Evolutionary conservation across 2,113 vertebrate genomes (phyloP).

Genomic region (Aegotheles bennettii): DNA sequence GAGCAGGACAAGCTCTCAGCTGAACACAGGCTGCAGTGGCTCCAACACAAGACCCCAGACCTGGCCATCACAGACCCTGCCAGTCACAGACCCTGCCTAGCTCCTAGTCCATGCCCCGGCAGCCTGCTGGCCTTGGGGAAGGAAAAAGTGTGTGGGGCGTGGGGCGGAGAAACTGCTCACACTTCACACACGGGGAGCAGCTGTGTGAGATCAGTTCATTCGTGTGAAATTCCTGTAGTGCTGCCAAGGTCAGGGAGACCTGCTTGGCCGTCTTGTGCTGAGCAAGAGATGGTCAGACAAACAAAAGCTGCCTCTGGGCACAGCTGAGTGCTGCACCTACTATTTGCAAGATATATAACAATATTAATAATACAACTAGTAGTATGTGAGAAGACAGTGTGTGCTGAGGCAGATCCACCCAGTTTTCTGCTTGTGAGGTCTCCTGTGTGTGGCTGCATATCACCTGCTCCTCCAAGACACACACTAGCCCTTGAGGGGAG

Average conservation of each 20-base stretch:
- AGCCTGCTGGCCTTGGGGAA: neutral
- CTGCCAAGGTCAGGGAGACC: neutral
- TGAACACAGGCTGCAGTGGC: neutral
- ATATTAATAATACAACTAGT: neutral
- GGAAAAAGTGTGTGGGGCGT: neutral
- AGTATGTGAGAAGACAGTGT: neutral
- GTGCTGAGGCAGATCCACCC: neutral
- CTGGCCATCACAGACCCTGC: accelerated
- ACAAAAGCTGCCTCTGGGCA: neutral
- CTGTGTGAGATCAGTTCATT: neutral
- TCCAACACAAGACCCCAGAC: neutral
- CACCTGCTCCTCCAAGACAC: neutral
- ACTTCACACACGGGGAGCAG: neutral
- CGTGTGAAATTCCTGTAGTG: neutral
- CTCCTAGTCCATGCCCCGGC: neutral
- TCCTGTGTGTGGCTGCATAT: neutral
- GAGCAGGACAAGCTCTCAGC: neutral
- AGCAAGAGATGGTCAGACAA: neutral
- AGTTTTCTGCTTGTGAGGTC: neutral
- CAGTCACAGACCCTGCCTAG: neutral
- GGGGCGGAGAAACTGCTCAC: neutral
- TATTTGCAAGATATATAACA: neutral
- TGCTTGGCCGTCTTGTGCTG: neutral
- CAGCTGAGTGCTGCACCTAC: neutral
- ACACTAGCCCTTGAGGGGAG: neutral